Conservation (phyloP, 2,797 vertebrate genomes). For the Mus spretus region DNA sequence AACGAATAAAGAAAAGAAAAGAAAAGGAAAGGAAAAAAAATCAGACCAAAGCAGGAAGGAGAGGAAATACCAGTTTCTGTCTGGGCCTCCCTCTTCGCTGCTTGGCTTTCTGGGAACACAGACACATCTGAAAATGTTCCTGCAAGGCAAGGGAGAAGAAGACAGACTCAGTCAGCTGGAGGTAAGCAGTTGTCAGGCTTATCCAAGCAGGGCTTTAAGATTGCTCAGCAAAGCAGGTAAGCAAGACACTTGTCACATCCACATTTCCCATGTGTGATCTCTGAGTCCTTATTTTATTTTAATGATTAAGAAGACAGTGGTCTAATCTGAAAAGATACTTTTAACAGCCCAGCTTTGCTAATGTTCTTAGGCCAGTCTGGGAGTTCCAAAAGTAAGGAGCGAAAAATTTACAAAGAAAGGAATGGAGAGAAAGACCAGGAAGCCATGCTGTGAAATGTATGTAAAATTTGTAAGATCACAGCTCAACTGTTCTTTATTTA, state of each 20-base stretch:
- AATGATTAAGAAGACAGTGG: neutral
- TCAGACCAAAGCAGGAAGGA: conserved; percentile 45
- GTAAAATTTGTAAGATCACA: neutral
- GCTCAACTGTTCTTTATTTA: neutral
- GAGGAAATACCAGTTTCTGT: conserved; percentile 1
- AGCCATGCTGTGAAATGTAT: neutral
- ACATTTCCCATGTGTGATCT: neutral
- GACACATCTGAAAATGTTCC: neutral
- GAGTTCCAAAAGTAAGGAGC: neutral
- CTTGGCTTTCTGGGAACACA: neutral
- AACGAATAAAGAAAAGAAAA: no score
- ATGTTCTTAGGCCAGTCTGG: neutral
- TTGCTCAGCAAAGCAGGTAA: neutral
- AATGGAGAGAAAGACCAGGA: neutral
- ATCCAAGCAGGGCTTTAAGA: neutral
- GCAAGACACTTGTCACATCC: neutral
- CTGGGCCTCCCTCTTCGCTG: conserved; percentile 7
- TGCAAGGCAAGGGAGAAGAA: neutral
- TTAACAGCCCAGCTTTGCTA: neutral
- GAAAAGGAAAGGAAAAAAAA: neutral
- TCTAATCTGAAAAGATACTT: neutral
- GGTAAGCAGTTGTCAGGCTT: neutral
- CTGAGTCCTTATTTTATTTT: conserved; percentile 13
- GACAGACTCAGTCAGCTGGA: neutral
- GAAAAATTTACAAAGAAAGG: neutral